phyloP scores from a whole-genome alignment of 2,797 vertebrate genomes.

The Mallotus villosus region DNA sequence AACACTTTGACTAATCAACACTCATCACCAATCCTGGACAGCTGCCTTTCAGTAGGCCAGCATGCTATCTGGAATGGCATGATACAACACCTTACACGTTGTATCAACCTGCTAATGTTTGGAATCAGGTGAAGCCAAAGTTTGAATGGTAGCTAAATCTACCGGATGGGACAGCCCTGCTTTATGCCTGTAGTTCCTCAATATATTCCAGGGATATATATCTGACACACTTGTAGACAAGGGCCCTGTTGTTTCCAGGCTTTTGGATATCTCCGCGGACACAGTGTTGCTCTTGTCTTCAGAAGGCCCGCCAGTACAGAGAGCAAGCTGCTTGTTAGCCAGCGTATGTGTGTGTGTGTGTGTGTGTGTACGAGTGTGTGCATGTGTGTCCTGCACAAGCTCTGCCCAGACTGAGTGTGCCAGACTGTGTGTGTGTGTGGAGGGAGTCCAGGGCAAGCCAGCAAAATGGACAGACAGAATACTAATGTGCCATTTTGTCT shows the following conservation, averaged over 20 bases:
- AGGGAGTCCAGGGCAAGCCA: background rate
- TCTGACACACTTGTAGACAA: background rate
- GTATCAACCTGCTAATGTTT: too few species aligned
- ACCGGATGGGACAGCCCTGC: too few species aligned
- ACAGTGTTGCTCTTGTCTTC: conserved; percentile 3
- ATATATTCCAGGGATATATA: conserved; percentile 1
- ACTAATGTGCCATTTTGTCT: conserved; percentile 18
- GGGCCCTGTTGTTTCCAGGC: background rate
- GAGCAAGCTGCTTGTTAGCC: background rate
- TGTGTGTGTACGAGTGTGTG: background rate
- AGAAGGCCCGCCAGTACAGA: background rate
- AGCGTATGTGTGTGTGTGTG: background rate
- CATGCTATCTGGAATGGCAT: too few species aligned
- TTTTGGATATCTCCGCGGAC: background rate
- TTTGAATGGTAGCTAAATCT: too few species aligned
- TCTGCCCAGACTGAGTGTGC: background rate
- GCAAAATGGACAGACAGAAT: conserved; percentile 1
- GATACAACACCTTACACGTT: too few species aligned
- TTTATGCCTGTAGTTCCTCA: background rate
- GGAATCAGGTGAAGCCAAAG: too few species aligned
- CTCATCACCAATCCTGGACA: too few species aligned
- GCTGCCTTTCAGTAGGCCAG: too few species aligned
- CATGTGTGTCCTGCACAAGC: background rate
- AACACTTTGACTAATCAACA: background rate
- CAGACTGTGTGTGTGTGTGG: background rate